Evolutionary conservation across 1,140 invertebrate species (phyloP).

Genomic region (Oncopodura yosiiana): DNA sequence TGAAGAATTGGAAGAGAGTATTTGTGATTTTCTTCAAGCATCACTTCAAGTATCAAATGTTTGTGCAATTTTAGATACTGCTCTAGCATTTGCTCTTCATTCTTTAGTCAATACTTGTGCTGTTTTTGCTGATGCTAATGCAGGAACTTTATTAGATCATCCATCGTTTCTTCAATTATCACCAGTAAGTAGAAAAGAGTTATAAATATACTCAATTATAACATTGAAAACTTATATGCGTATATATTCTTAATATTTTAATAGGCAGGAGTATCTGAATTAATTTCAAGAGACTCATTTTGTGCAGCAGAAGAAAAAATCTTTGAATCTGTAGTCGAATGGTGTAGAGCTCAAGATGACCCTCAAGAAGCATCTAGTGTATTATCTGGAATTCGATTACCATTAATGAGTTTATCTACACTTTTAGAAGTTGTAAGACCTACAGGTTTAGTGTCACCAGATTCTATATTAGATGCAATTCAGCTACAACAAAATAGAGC

Average conservation of each 20-base stretch:
- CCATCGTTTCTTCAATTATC: conserved; percentile 77
- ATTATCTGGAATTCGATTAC: conserved; percentile 57
- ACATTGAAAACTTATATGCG: conserved; percentile 16
- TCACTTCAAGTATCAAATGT: conserved; percentile 79
- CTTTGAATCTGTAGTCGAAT: conserved; percentile 74
- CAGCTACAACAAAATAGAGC: conserved; percentile 61
- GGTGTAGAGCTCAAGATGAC: conserved; percentile 67
- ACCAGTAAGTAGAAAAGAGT: conserved; percentile 48
- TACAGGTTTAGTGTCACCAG: conserved; percentile 70
- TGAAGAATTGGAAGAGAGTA: conserved; percentile 75
- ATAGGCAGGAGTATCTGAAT: conserved; percentile 62
- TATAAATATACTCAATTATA: no score
- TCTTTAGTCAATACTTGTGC: conserved; percentile 53
- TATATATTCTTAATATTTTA: conserved; percentile 31
- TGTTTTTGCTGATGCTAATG: conserved; percentile 78
- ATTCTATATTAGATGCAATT: conserved; percentile 89
- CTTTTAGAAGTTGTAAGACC: conserved; percentile 77
- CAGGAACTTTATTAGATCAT: conserved; percentile 67
- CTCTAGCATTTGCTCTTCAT: conserved; percentile 59
- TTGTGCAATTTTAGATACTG: conserved; percentile 85
- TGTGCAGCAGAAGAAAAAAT: conserved; percentile 92
- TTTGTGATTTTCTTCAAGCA: conserved; percentile 85
- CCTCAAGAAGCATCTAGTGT: conserved; percentile 40
- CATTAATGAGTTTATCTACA: conserved; percentile 76
- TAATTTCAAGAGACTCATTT: conserved; percentile 88